These are phyloP conservation scores for Micrasema longulum DNA, from an alignment of 1,140 invertebrate species.

Conservation along the genomic window DNA sequence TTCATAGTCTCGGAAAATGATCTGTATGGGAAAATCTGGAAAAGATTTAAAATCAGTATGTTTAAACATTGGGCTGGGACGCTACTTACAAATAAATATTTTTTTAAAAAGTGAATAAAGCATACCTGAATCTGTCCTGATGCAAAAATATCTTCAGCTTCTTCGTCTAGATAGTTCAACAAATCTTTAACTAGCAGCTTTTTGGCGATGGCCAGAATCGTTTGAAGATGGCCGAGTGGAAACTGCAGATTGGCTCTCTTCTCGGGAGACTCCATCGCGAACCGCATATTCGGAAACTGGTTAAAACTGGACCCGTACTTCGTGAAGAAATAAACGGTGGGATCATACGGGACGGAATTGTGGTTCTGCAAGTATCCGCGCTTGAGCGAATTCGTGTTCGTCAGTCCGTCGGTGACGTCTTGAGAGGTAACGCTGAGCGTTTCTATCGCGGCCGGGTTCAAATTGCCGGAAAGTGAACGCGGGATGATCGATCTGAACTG, in stretches of 20 bases:
- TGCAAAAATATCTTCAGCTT: slow-evolving; percentile 81
- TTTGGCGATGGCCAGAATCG: slow-evolving; percentile 84
- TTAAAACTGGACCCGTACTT: slow-evolving; percentile 94
- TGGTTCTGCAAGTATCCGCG: slow-evolving; percentile 73
- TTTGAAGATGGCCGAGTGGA: slow-evolving; percentile 81
- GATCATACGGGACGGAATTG: slow-evolving; percentile 79
- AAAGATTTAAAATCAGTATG: slow-evolving; percentile 47
- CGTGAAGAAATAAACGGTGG: slow-evolving; percentile 88
- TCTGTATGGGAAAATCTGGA: slow-evolving; percentile 86
- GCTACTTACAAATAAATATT: not conserved
- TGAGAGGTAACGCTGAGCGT: slow-evolving; percentile 49
- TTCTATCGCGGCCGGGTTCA: slow-evolving; percentile 70
- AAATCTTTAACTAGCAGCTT: slow-evolving; percentile 90
- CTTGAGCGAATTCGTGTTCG: slow-evolving; percentile 62
- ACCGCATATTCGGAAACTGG: slow-evolving; percentile 84
- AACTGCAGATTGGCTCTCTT: slow-evolving; percentile 75
- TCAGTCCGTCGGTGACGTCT: slow-evolving; percentile 61
- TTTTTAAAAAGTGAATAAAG: not conserved
- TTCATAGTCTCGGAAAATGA: slow-evolving; percentile 96
- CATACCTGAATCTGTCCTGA: slow-evolving; percentile 70
- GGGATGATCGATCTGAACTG: slow-evolving; percentile 90
- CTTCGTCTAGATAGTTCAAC: slow-evolving; percentile 83
- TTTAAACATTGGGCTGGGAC: too few relatives aligned
- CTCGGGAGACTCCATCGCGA: slow-evolving; percentile 73
- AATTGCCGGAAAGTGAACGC: slow-evolving; percentile 87